A percentile compares a stretch with the other conserved stretches of the same genome.
Evolutionary conservation across 2,797 vertebrate genomes (phyloP).

Genomic region (Pyrocephalus nanus): DNA sequence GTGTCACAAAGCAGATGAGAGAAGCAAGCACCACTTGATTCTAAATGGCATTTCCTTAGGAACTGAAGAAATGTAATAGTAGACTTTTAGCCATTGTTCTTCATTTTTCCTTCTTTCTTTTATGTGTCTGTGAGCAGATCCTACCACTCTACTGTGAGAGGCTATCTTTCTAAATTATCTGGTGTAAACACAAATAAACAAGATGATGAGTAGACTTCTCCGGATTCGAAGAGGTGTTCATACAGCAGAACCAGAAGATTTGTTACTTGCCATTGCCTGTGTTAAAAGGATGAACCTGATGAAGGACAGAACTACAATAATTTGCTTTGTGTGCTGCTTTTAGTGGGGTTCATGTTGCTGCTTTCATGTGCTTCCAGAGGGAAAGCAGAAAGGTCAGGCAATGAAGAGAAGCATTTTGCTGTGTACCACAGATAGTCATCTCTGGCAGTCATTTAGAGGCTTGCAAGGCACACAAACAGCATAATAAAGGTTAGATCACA

Average conservation of each 20-base stretch:
- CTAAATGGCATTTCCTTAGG: neutral
- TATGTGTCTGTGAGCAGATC: neutral
- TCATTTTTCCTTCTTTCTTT: neutral
- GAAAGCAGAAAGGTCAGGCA: neutral
- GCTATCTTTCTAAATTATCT: neutral
- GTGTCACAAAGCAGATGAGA: neutral
- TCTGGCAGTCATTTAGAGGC: neutral
- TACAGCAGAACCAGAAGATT: neutral
- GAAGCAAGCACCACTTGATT: neutral
- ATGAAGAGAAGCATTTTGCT: neutral
- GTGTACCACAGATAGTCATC: neutral
- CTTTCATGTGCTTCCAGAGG: neutral
- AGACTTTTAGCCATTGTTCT: neutral
- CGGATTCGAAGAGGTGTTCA: neutral
- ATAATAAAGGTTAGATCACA: slow-evolving; percentile 8
- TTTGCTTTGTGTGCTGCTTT: neutral
- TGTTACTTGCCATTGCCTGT: neutral
- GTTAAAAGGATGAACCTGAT: neutral
- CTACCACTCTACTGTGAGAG: neutral
- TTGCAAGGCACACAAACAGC: neutral
- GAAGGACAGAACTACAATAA: neutral
- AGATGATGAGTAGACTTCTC: neutral
- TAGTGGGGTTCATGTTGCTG: neutral
- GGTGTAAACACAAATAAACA: neutral
- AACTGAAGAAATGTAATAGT: neutral